A percentile compares a stretch with the other conserved stretches of the same genome.
Evolutionary conservation across 2,113 vertebrate genomes (phyloP).

Genomic region (Nettapus auritus): DNA sequence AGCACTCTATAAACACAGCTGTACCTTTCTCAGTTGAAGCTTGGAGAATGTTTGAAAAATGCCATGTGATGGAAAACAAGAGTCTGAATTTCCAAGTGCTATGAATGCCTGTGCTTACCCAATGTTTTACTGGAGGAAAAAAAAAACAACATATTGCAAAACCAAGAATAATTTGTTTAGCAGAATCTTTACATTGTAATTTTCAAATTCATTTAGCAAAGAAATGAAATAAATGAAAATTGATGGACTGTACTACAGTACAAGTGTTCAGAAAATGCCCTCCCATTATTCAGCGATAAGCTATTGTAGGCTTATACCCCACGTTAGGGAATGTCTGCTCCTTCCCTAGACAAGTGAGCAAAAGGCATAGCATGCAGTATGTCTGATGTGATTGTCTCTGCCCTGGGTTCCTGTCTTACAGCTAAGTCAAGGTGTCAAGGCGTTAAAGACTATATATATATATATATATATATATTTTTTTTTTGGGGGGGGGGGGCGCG

Average conservation of each 20-base stretch:
- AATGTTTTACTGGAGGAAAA: constrained; percentile 20
- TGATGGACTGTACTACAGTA: neutral
- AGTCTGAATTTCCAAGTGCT: neutral
- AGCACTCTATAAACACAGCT: neutral
- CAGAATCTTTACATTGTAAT: constrained; percentile 20
- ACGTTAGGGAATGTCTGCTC: neutral
- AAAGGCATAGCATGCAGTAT: neutral
- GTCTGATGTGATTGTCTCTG: neutral
- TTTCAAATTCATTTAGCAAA: constrained; percentile 30
- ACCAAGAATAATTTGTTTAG: constrained; percentile 12
- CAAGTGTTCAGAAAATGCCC: constrained; percentile 7
- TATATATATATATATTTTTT: no score
- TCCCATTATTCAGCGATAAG: neutral
- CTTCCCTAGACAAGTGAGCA: neutral
- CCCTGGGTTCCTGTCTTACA: neutral
- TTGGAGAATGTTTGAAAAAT: neutral
- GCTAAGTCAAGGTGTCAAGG: neutral
- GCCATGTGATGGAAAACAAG: neutral
- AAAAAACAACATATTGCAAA: neutral
- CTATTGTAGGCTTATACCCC: neutral
- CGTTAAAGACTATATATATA: neutral
- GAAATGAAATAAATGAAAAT: constrained; percentile 48
- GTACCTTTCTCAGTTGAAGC: neutral
- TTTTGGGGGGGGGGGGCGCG: neutral
- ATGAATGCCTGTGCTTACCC: neutral